Evolutionary conservation across 2,888 invertebrate species (phyloP), one percentile per base, ranked within the genome.

Genomic region (Germaria angustata): DNA sequence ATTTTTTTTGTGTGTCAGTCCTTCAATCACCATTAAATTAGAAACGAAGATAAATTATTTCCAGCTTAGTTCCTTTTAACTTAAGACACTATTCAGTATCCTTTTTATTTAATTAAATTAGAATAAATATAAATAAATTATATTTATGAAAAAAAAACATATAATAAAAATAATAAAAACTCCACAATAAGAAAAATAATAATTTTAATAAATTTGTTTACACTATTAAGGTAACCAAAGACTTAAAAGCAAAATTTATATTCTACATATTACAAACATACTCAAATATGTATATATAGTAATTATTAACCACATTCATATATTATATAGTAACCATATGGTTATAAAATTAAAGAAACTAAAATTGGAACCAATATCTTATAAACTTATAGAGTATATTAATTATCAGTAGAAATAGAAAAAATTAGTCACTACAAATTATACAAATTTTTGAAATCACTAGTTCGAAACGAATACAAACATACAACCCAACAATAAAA

Each of bases 1-100:
- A 28, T 28, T 28, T n/a, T 51, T 49, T 22, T 22, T 39, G 66
- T 24, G 36, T 51, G 9, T 28, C 17, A 41, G 46, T 59, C 59
- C 49, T 68, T 59, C 20, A 68, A 63, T 49, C 41, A 34, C 1
- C n/a, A 32, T 59, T 44, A 49, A 44, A 53, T 53, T 55, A 63
- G 46, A 9, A 28, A 36, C 7, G 17, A 39, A 61, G 1, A 53
- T 11, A 51, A 13, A 59, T 8, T 46, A 49, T 76, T 51, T 66
- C 68, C 80, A 53, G 51, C 44, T 69, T 46, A 75, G 71, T 76
- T 81, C 71, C 71, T 76, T 63, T 61, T 51, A 17, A 72, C 28
- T 36, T 49, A 76, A 76, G 76, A 76, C 66, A 71, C 59, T 76
- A 55, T 51, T 69, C 46, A 63, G 53, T 63, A 63, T 55, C 36